Conservation (phyloP, 2,888 invertebrate species). For the Caenorhabditis panamensis region DNA sequence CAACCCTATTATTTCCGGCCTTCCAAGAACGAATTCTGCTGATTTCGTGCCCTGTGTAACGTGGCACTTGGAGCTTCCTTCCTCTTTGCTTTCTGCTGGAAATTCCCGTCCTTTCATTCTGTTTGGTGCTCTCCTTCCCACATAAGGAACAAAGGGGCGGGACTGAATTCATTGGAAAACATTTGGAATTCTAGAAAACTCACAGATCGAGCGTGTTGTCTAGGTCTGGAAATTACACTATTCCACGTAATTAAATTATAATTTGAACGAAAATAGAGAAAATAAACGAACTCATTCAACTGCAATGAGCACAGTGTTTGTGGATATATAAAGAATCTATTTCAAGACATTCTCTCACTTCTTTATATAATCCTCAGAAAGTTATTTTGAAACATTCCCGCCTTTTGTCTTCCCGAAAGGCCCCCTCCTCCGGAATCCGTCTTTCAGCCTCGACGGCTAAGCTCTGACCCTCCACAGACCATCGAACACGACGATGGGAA, state of each 20-base stretch:
- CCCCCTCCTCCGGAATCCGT: slow-evolving; percentile 19
- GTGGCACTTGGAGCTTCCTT: background rate
- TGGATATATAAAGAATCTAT: too few relatives aligned
- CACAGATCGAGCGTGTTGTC: slow-evolving; percentile 3
- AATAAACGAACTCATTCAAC: background rate
- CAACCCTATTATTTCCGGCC: background rate
- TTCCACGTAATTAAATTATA: background rate
- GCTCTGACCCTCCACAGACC: slow-evolving; percentile 29
- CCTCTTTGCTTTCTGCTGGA: background rate
- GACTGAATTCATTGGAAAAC: background rate
- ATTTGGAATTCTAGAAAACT: slow-evolving; percentile 2
- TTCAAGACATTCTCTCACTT: too few relatives aligned
- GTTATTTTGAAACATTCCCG: too few relatives aligned
- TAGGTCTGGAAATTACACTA: background rate
- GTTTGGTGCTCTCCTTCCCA: background rate
- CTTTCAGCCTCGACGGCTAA: slow-evolving; percentile 22
- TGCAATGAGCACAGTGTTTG: background rate
- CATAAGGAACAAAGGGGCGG: background rate
- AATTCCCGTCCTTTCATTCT: background rate
- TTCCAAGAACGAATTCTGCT: background rate
- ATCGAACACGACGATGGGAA: slow-evolving; percentile 42
- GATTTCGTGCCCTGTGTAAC: background rate
- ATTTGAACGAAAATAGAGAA: background rate
- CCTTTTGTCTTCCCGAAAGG: background rate
- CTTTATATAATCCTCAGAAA: too few relatives aligned